Base-by-base conservation (phyloP, 2,797 vertebrate genomes). In the Pseudochirops cupreus region DNA sequence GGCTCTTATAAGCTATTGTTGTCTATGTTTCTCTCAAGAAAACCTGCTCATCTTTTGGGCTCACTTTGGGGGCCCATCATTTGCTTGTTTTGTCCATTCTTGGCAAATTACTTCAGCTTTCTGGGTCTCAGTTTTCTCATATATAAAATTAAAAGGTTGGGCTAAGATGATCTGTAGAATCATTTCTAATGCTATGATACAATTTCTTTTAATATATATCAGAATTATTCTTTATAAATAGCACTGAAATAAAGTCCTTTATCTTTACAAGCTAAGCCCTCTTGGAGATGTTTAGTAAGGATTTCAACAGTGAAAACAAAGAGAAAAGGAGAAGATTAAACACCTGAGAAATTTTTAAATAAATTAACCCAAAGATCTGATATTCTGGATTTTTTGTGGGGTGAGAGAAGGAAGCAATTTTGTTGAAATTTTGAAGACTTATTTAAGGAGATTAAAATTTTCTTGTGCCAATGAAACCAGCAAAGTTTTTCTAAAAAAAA, bases 261-360 rank as follows among this genome's bases (percentile, higher is more conserved):
- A 59, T 39, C 90, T 96, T 82, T 87, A 53, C 91, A 59, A 62
- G 54, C 10, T 74, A 59, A 96, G 56, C 46, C 93, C 24, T 90
- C 46, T 97, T 9, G 33, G 82, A 52, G 56, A 94, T 82, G n/a
- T 91, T 95, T 94, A 91, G 92, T 91, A 87, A 52, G 87, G 29
- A 53, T 90, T 90, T 52, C 26, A 52, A 31, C 9, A 52, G 33
- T 26, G 87, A 90, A 90, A 90, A 57, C 93, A 50, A 91, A 53
- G 24, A 96, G 94, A 57, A 74, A 89, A 94, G 90, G 56, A 90
- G 91, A 58, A 82, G 87, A 92, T 93, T 96, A 95, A 58, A 95
- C 94, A 67, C 95, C 93, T 46, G 90, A 93, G 93, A 95, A 96
- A 95, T 93, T 90, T 90, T 90, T 95, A 92, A 95, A 96, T 97